phyloP scores from a whole-genome alignment of 2,888 invertebrate genomes.

The Cryptocheilus praepositus region DNA sequence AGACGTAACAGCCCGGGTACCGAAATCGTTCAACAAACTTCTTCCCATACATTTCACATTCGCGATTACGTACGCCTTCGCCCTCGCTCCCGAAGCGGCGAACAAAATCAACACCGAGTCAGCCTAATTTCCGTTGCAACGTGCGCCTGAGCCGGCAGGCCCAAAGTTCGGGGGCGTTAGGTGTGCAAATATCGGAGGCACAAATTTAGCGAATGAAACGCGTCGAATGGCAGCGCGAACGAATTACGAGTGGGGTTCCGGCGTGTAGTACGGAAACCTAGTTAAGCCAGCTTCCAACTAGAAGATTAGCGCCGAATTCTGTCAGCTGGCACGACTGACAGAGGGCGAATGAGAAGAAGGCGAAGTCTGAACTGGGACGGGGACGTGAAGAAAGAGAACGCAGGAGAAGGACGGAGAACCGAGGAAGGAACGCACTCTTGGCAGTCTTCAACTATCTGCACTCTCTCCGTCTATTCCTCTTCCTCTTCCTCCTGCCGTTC shows the following conservation, averaged over 20 bases:
- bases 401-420: not conserved
- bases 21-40: too few species aligned
- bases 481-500: constrained; percentile 3
- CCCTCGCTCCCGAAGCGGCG: too few species aligned
- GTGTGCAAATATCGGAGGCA: constrained; percentile 11
- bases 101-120: too few species aligned
- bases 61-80: too few species aligned
- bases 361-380: not conserved
- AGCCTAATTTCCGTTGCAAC: too few species aligned
- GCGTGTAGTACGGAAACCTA: constrained; percentile 25
- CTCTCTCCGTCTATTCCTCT: constrained; percentile 1
- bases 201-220: constrained; percentile 31
- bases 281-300: constrained; percentile 26
- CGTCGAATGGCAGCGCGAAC: constrained; percentile 37
- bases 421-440: constrained; percentile 17
- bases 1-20: too few species aligned
- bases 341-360: not conserved
- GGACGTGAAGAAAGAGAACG: constrained; percentile 8
- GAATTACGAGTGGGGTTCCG: constrained; percentile 41
- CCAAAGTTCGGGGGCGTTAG: constrained; percentile 14
- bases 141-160: too few species aligned
- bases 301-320: constrained; percentile 39
- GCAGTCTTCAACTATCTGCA: constrained; percentile 26
- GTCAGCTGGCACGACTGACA: constrained; percentile 26
- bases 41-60: too few species aligned